Evolutionary conservation across 2,888 invertebrate species (phyloP), one percentile per base, ranked within the genome.

Genomic region (Axea sp.): DNA sequence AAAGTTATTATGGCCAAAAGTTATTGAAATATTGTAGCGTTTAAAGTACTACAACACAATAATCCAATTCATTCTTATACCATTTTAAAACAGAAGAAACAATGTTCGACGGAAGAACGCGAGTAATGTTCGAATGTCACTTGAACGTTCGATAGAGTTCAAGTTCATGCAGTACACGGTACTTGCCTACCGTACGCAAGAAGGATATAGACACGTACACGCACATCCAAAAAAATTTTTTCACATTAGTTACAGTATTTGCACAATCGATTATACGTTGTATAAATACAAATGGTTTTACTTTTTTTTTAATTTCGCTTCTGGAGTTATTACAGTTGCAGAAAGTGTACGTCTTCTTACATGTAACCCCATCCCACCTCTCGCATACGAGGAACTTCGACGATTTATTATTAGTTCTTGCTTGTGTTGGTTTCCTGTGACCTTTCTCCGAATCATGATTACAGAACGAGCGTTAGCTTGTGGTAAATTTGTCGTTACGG

Each of bases 121-220:
- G 15, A 68, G 28, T 47, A 41, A 37, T n/a, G 43, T 35, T 35
- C 43, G 37, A 43, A 12, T 28, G 47, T 43, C 31, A n/a, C 51
- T 60, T 15, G 37, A 41, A 67, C 49, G 47, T 53, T 45, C 24
- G 51, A 57, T 51, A 35, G 14, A 35, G 43, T 71, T 35, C 55
- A 28, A 49, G 55, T 60, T 53, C 43, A 41, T 55, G 24, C 47
- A 62, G 41, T 68, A 65, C 69, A 65, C 41, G 45, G 53, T 73
- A 59, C 57, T 65, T 64, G 60, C 31, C 33, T 72, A 78, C 68
- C 72, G 76, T 78, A 77, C 79, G 77, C 75, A 77, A 81, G 74
- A 75, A 77, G 80, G 77, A 75, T 82, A 81, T 82, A 83, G 81
- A 82, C 83, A 83, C 81, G 78, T 81, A 82, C 80, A 83, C 79